Evolutionary conservation across 2,888 invertebrate genomes (phyloP).

Genomic region (Lomographa bimaculata): DNA sequence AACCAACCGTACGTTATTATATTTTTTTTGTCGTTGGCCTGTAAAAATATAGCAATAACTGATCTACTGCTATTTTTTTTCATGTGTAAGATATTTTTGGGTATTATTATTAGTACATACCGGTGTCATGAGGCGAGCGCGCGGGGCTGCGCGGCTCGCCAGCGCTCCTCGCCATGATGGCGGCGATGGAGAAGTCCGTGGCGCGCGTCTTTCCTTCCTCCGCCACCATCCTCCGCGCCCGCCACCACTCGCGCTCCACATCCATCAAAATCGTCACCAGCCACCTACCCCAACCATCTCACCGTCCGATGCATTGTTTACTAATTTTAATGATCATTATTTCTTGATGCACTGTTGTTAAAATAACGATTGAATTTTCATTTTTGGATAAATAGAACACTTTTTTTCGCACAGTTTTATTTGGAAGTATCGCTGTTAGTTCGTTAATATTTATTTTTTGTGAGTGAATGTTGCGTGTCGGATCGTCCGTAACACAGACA

Average conservation of each 20-base stretch:
- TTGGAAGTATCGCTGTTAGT: too few species aligned
- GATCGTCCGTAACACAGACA: constrained; percentile 50
- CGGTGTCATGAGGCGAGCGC: constrained; percentile 69
- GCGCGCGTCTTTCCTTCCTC: constrained; percentile 84
- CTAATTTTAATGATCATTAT: constrained; percentile 18
- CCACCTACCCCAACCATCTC: constrained; percentile 48
- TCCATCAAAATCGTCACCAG: constrained; percentile 71
- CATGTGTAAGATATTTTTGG: too few species aligned
- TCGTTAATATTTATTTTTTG: too few species aligned
- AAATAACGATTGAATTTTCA: constrained; percentile 11
- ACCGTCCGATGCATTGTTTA: constrained; percentile 62
- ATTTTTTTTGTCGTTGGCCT: too few species aligned
- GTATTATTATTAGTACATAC: too few species aligned
- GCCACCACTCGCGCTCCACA: constrained; percentile 77
- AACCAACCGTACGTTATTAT: too few species aligned
- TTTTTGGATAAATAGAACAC: constrained; percentile 13
- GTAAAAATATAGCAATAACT: too few species aligned
- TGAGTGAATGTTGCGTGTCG: constrained; percentile 40
- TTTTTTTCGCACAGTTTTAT: constrained; percentile 27
- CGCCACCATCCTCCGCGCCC: constrained; percentile 73
- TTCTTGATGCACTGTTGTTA: constrained; percentile 11
- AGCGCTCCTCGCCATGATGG: constrained; percentile 92
- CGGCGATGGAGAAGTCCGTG: constrained; percentile 98
- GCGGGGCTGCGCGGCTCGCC: constrained; percentile 75
- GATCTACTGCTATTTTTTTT: too few species aligned